Conservation (phyloP, 1,140 invertebrate species). For the Chionoecetes opilio region DNA sequence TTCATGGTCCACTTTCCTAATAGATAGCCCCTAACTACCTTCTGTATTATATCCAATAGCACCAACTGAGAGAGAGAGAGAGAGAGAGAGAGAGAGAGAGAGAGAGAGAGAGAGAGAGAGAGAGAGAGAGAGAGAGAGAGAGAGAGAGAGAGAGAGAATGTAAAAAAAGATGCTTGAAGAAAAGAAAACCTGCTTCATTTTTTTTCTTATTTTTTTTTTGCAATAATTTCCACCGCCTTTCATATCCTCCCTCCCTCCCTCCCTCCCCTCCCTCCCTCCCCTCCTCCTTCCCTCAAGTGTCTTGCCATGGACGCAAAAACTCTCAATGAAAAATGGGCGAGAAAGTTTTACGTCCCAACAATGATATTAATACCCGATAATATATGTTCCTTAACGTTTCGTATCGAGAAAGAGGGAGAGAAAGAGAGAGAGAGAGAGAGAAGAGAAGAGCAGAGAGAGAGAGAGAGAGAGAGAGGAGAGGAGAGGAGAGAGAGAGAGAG, state of each 20-base stretch:
- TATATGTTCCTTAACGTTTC: neutral
- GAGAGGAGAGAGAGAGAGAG: too few species aligned
- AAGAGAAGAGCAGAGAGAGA: neutral
- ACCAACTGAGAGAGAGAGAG: neutral
- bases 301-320: neutral
- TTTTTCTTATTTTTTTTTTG: neutral
- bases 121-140: neutral
- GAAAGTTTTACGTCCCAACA: neutral
- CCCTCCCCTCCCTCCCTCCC: neutral
- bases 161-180: too few species aligned
- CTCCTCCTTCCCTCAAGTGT: neutral
- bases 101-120: neutral
- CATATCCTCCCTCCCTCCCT: neutral
- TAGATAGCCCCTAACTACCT: too few species aligned
- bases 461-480: too few species aligned
- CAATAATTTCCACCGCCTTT: neutral
- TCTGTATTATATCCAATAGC: too few species aligned
- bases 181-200: neutral
- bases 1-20: too few species aligned
- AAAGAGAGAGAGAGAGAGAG: constrained; percentile 38
- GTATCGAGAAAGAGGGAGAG: constrained; percentile 42
- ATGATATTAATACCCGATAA: neutral
- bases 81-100: neutral
- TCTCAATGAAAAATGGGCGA: neutral
- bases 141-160: too few species aligned